Base-by-base conservation (phyloP, 2,888 invertebrate species). In the Lasiommata megera region DNA sequence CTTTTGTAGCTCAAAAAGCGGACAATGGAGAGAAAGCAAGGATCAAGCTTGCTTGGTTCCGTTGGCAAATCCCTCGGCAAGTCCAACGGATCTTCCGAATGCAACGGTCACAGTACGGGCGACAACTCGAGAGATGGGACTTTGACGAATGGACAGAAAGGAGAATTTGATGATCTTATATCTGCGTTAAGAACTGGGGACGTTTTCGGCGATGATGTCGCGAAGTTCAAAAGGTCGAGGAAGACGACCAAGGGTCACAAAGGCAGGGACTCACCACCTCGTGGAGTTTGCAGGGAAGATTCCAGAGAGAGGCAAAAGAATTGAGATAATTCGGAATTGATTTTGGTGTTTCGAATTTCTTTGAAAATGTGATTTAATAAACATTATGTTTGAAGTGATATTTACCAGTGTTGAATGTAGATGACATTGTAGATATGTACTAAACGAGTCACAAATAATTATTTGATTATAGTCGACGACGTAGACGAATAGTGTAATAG, bases 101-200 rank as follows among this genome's bases (percentile, higher is more conserved):
- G 93, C 60, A 94, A 93, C 68, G 92, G 93, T 0, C 91, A 85
- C 64, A 71, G 79, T 1, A 76, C 76, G 62, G 77, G 75, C 1
- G 85, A 91, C 68, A 63, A 72, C 1, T 78, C 84, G 0, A 76
- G 84, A 0, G 88, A 90, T 57, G 78, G 80, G 0, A 79, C 83
- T 0, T 74, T 82, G 14, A 79, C 84, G 31, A 85, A 85, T 74
- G 89, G 87, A 11, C 93, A 92, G 72, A 94, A 97, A 74, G 97
- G 98, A 7, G 98, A 98, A 85, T 98, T 98, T 82, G 98, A 98
- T 76, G 98, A 98, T 84, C 92, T 98, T 68, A 98, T 98, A 77
- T 98, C 98, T 0, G 98, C 98, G 0, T 82, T 98, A 52, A 88
- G 98, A 60, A 98, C 98, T 0, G 98, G 98, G 0, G 98, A 98